Base-by-base conservation (phyloP, 2,888 invertebrate genomes). In the Latrodectus elegans region DNA sequence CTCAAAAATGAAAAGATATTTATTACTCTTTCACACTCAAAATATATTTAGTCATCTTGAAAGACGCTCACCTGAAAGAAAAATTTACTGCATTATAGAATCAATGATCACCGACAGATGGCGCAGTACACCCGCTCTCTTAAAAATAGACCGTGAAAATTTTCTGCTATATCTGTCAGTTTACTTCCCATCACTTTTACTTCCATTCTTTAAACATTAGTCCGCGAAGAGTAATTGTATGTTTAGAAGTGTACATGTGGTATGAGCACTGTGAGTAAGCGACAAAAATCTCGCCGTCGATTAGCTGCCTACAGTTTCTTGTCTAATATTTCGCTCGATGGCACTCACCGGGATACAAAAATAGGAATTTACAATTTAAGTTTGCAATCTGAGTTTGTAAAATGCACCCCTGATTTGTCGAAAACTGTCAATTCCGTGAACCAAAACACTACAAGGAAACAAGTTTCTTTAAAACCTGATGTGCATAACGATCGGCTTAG, bases 251-350 rank as follows among this genome's bases (percentile, higher is more conserved):
- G 73, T 77, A 55, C 17, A 76, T 83, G 90, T 85, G 90, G 87
- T 77, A 91, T 91, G 89, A 91, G 90, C 84, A 91, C 92, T 90
- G 91, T 91, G 75, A 86, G 90, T 75, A 89, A 91, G 76, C 91
- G 91, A 88, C 90, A 91, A 87, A 90, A 91, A 86, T 91, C 91
- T 51, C 89, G 91, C 82, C 89, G 92, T 90, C 91, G 92, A 64
- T 83, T 90, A 76, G 90, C 90, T 14, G 98, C 98, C 90, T 95
- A 97, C 91, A 96, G 97, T 92, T 98, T 98, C 94, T 94, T 99
- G 91, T 96, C 97, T 83, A 98, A 98, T 93, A 98, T 99, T 92
- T 97, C 98, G 89, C 94, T 98, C 90, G 97, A 98, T 94, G 98
- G 97, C 90, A 95, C 95, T 91, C 95, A 96, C 92, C 95, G 91